Evolutionary conservation across 2,888 invertebrate genomes (phyloP).

Genomic region (Tubulanus polymorphus): DNA sequence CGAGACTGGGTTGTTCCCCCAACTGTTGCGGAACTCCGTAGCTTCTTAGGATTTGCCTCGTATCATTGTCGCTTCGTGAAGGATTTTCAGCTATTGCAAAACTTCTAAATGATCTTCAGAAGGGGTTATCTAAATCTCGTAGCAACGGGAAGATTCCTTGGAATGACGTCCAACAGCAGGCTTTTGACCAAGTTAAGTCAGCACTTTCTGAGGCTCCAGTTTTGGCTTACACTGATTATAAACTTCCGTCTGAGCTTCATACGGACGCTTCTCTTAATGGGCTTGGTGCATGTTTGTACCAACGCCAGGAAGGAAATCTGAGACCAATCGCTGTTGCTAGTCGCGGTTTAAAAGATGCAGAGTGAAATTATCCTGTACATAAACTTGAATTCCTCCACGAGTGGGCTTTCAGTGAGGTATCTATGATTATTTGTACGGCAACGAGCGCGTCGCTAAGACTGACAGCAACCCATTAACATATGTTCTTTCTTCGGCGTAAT

Average conservation of each 20-base stretch:
- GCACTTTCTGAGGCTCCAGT: neutral
- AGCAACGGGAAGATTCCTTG: neutral
- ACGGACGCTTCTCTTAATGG: neutral
- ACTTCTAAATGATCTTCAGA: neutral
- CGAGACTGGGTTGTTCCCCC: conserved; percentile 3
- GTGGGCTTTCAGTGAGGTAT: conserved; percentile 15
- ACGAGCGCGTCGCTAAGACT: neutral
- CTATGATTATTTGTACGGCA: conserved; percentile 3
- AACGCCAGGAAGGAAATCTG: neutral
- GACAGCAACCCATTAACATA: neutral
- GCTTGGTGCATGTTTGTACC: neutral
- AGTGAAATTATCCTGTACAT: neutral
- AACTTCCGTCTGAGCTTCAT: neutral
- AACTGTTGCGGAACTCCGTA: conserved; percentile 1
- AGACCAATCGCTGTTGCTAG: neutral
- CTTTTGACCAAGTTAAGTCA: neutral
- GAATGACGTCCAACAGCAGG: neutral
- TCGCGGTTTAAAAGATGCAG: neutral
- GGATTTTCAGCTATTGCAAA: conserved; percentile 1
- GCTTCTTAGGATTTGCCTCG: conserved; percentile 3
- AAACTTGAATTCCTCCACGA: conserved; percentile 4
- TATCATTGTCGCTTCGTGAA: conserved; percentile 9
- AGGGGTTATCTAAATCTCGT: neutral
- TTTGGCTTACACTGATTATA: neutral
- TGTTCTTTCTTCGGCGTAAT: neutral